Base-by-base conservation (phyloP, 2,888 invertebrate species). In the Acanthosoma haemorrhoidale region DNA sequence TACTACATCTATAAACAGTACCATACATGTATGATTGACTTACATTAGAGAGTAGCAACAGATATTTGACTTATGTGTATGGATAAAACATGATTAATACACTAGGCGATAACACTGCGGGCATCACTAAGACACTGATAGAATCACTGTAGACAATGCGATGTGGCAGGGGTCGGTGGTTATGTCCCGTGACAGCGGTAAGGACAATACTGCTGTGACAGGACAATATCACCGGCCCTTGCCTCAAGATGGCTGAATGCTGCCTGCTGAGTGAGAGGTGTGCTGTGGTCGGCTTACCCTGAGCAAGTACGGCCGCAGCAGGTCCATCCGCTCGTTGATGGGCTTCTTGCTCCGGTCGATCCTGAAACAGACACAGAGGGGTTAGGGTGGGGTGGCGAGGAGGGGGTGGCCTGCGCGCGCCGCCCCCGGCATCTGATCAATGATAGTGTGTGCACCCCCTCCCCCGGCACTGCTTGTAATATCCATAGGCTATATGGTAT, bases 191-290 rank as follows among this genome's bases (percentile, higher is more conserved):
- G 87, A 87, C 91, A 93, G 90, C 93, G 93, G 93, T 93, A 93
- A 85, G 79, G 83, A 81, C 81, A 87, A 88, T 93, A 93, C 93
- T 93, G 93, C 93, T 93, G 93, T 93, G 93, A 93, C 93, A 92
- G 92, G 93, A 94, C 93, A 94, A 94, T 93, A 93, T 93, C 86
- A 89, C 87, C 85, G 88, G 86, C 67, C 58, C 31, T 11, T n/a
- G 34, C 66, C n/a, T n/a, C n/a, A n/a, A n/a, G n/a, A n/a, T n/a
- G n/a, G n/a, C n/a, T n/a, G 18, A n/a, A 21, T 39, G 43, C 11
- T 39, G 39, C n/a, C 43, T 18, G 16, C 43, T 66, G n/a, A 6
- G n/a, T 16, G 15, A 5, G 29, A 5, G 41, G 39, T 13, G 39
- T 29, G 36, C 11, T 32, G 15, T 32, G n/a, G 68, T n/a, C 16